Base-by-base conservation (phyloP, 2,888 invertebrate genomes). In the Hirtodrosophila confusa region DNA sequence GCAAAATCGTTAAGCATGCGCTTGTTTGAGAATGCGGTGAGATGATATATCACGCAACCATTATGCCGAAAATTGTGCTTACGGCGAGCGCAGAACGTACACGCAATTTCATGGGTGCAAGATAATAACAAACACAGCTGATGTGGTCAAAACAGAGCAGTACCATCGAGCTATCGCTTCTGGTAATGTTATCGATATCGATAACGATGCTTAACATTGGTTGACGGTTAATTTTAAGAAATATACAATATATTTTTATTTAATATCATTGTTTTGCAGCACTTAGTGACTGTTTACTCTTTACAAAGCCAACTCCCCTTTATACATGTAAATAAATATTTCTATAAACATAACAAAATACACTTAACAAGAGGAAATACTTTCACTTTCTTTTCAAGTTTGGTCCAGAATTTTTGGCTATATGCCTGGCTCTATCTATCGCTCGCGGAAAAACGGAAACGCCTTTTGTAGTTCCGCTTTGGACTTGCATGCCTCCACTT, bases 381-480 rank as follows among this genome's bases (percentile, higher is more conserved):
- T 80, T 69, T 50, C 17, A 43, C 27, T 35, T 54, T 41, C 10
- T 45, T 65, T 64, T 65, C 48, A 61, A 79, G 79, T 58, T 58
- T 70, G 58, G 24, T 70, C 45, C 58, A 47, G 33, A 39, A 3
- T 23, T 23, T 40, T 35, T 11, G 5, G 4, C 7, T n/a, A 3
- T 0, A 17, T 39, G 17, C 7, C 9, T 1, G 0, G 12, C 23
- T 5, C 4, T 24, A 23, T 57, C 55, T 80, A 80, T 64, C 87
- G 96, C 95, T 96, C 90, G 7, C 96, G 91, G 27, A 98, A 97
- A 92, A 98, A 98, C 33, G 97, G 96, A 88, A 98, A 93, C 70
- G 95, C 93, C 44, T 94, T 94, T 80, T 97, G 94, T 63, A 99
- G 93, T 40, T 96, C 94, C 61, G 95, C 94, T 88, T 97, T 95